Conservation (phyloP, 2,888 invertebrate species). For the Dryomyza anilis region DNA sequence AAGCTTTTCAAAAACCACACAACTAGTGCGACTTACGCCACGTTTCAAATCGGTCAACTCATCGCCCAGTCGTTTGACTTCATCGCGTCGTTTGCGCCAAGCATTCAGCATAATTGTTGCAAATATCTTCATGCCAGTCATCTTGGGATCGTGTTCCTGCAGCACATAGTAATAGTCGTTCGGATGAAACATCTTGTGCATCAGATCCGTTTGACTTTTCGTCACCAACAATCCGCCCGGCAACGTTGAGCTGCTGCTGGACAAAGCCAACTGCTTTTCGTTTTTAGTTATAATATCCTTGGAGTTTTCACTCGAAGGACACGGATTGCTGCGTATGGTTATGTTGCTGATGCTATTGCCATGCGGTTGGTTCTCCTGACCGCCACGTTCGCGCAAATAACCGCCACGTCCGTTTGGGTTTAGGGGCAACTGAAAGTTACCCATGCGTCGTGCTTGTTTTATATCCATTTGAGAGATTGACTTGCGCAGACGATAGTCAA, state of each 20-base stretch:
- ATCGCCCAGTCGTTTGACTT: constrained; percentile 51
- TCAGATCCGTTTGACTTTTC: constrained; percentile 26
- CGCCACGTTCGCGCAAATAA: not conserved
- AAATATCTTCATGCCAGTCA: constrained; percentile 55
- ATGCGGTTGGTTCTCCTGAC: not conserved
- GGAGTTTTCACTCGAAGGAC: not conserved
- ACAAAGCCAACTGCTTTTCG: not conserved
- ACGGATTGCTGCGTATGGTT: not conserved
- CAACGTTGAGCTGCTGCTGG: not conserved
- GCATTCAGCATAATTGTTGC: constrained; percentile 56
- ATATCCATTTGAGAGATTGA: constrained; percentile 56
- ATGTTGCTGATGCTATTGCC: constrained; percentile 2
- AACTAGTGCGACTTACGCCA: constrained; percentile 41
- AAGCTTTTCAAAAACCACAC: not conserved
- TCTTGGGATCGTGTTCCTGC: constrained; percentile 40
- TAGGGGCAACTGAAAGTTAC: constrained; percentile 33
- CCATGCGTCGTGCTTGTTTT: constrained; percentile 45
- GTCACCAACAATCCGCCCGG: constrained; percentile 1
- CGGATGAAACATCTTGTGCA: constrained; percentile 33
- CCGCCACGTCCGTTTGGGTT: not conserved
- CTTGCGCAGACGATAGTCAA: constrained; percentile 47
- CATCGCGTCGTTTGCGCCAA: constrained; percentile 56
- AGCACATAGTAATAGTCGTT: constrained; percentile 32
- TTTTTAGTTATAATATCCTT: not conserved
- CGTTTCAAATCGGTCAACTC: constrained; percentile 51